Percentiles rank a stretch among this genome's conserved stretches.
These are phyloP conservation scores for Aporophyla nigra DNA, from an alignment of 2,888 invertebrate species.

Conservation along the genomic window DNA sequence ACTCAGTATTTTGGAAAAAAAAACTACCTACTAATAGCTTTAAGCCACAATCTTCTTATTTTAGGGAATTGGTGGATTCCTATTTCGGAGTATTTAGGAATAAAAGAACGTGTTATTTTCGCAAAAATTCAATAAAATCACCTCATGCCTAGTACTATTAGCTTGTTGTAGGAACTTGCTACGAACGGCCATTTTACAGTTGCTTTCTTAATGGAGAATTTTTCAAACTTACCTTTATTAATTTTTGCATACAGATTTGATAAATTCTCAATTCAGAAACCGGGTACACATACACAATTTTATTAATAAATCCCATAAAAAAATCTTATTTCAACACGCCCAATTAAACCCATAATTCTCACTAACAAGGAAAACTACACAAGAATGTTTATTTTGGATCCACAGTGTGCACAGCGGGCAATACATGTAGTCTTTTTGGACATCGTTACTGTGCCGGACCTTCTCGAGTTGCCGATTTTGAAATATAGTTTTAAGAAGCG, in stretches of 20 bases:
- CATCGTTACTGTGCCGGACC: slow-evolving; percentile 46
- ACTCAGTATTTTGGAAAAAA: too few relatives aligned
- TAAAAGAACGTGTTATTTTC: too few relatives aligned
- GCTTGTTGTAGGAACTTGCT: too few relatives aligned
- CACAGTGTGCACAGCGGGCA: slow-evolving; percentile 48
- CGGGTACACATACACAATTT: neutral
- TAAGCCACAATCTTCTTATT: too few relatives aligned
- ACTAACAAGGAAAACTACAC: slow-evolving; percentile 38
- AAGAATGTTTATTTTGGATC: slow-evolving; percentile 35
- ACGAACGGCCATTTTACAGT: neutral
- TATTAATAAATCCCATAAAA: slow-evolving; percentile 5
- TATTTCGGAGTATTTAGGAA: too few relatives aligned
- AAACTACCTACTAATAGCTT: too few relatives aligned
- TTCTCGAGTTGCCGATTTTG: slow-evolving; percentile 57
- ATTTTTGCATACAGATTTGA: too few relatives aligned
- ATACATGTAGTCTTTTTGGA: slow-evolving; percentile 28
- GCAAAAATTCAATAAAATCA: too few relatives aligned
- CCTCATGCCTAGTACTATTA: too few relatives aligned
- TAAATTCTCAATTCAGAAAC: neutral
- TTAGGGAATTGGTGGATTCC: too few relatives aligned
- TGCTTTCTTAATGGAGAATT: neutral
- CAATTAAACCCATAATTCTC: slow-evolving; percentile 32
- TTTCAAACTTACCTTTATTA: neutral
- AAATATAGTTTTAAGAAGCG: slow-evolving; percentile 64
- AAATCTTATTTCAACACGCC: slow-evolving; percentile 13